Conservation (phyloP, 2,113 vertebrate species). For the Macaca fascicularis region DNA sequence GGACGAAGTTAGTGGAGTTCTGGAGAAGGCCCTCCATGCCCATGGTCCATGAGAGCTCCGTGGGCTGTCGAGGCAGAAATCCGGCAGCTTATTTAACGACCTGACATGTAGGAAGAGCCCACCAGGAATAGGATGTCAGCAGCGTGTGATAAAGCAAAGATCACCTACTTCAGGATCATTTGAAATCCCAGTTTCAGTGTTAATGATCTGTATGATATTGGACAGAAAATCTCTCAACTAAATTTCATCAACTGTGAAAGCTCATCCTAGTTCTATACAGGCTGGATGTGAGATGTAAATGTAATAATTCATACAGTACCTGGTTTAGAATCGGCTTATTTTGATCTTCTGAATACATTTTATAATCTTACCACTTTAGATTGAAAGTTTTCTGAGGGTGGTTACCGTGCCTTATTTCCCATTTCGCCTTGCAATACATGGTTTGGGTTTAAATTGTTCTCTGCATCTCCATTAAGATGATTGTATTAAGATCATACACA, state of each 20-base stretch:
- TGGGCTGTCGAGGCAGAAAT: background rate
- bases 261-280: background rate
- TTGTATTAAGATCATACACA: background rate
- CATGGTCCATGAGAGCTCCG: background rate
- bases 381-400: background rate
- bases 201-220: background rate
- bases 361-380: background rate
- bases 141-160: background rate
- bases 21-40: background rate
- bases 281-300: background rate
- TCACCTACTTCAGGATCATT: background rate
- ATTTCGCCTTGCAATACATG: background rate
- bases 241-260: background rate
- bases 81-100: background rate
- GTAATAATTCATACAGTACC: background rate
- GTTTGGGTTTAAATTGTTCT: background rate
- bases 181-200: background rate
- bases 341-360: background rate
- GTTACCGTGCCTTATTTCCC: rapidly evolving
- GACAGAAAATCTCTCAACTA: background rate
- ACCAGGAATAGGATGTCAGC: background rate
- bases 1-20: constrained; percentile 58
- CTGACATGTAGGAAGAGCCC: background rate
- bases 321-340: background rate
- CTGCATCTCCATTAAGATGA: background rate